These are phyloP conservation scores for Rhynchotus rufescens DNA, from an alignment of 2,797 vertebrate genomes.

Conservation along the genomic window DNA sequence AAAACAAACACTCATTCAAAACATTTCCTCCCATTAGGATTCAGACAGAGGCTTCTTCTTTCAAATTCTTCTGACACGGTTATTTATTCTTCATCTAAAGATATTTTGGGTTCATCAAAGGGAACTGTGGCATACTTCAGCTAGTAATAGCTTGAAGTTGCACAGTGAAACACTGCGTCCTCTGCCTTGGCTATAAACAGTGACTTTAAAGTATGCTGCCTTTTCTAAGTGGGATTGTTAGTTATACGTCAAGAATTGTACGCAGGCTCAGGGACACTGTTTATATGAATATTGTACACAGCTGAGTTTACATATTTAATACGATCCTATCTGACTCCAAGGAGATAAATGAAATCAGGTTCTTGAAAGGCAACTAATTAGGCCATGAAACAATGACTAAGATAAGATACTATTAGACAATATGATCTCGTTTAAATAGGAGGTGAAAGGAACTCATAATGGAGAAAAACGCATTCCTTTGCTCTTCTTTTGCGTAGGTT, in stretches of 20 bases:
- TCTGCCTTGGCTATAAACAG: neutral
- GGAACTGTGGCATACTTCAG: neutral
- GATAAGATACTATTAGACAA: constrained; percentile 31
- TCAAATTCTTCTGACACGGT: neutral
- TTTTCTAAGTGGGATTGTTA: neutral
- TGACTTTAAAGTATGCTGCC: neutral
- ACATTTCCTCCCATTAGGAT: neutral
- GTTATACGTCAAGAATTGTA: neutral
- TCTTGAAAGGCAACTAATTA: constrained; percentile 63
- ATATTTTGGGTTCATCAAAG: constrained; percentile 3
- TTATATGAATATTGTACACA: constrained; percentile 6
- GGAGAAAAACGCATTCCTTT: neutral
- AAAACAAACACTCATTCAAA: constrained; percentile 16
- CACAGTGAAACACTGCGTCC: neutral
- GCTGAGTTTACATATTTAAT: constrained; percentile 58
- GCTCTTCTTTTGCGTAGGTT: neutral
- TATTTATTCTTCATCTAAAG: constrained; percentile 34
- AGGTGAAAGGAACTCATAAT: neutral
- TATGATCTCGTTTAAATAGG: constrained; percentile 17
- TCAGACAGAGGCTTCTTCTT: constrained; percentile 8
- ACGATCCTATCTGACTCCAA: constrained; percentile 44
- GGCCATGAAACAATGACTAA: constrained; percentile 31
- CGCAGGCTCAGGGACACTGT: neutral
- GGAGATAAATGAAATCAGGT: constrained; percentile 66
- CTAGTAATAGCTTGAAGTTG: neutral